phyloP scores from a whole-genome alignment of 2,113 vertebrate genomes.

The Glaucidium brasilianum region DNA sequence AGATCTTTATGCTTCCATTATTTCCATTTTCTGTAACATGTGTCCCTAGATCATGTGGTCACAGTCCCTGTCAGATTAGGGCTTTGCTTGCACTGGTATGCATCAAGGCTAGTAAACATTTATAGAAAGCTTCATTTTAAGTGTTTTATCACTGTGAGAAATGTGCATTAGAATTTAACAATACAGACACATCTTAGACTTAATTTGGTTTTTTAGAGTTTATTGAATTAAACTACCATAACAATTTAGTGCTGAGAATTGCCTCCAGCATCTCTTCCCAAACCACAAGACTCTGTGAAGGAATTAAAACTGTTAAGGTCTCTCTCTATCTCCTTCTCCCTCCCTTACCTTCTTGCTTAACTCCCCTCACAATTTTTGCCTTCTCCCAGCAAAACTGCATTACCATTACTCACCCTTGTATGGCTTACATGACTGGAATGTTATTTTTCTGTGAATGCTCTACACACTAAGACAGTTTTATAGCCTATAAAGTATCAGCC shows the following conservation, averaged over 20 bases:
- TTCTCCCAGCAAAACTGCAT: background rate
- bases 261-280: background rate
- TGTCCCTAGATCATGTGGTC: background rate
- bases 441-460: constrained; percentile 17
- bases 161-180: background rate
- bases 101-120: background rate
- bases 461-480: constrained; percentile 5
- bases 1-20: background rate
- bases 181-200: background rate
- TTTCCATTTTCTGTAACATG: background rate
- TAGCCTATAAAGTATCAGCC: background rate
- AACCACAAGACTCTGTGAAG: background rate
- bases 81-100: background rate
- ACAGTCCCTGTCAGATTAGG: background rate
- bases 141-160: background rate
- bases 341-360: background rate
- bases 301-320: background rate
- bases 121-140: background rate
- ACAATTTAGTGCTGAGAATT: background rate
- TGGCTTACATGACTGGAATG: background rate
- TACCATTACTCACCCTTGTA: background rate
- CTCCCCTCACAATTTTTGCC: background rate
- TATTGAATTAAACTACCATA: constrained; percentile 5
- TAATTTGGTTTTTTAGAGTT: background rate
- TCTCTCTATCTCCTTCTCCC: background rate